Conservation (phyloP, 1,140 invertebrate genomes). For the Nasonia vitripennis region DNA sequence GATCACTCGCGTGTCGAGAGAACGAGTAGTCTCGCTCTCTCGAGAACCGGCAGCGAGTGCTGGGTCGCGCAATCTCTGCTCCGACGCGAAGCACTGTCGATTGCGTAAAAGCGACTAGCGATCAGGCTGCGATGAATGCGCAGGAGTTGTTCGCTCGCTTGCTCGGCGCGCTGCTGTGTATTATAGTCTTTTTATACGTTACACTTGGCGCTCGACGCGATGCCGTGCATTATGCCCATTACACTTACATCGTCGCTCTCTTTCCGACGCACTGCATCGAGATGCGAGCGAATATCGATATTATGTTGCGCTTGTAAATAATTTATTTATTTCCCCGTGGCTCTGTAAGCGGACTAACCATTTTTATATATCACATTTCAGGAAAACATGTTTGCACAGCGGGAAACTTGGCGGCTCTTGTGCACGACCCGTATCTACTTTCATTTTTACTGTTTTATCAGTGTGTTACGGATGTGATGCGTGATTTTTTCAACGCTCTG, state of each 20-base stretch:
- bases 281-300: background rate
- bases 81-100: slow-evolving; percentile 69
- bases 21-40: background rate
- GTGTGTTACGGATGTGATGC: background rate
- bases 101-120: slow-evolving; percentile 71
- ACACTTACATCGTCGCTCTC: background rate
- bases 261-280: too few species aligned
- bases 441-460: background rate
- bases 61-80: slow-evolving; percentile 57
- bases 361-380: slow-evolving; percentile 1
- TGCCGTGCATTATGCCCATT: background rate
- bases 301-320: background rate
- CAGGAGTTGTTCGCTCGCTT: slow-evolving; percentile 36
- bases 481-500: background rate
- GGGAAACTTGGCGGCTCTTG: background rate
- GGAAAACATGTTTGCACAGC: background rate
- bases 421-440: background rate
- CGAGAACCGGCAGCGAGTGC: slow-evolving; percentile 37
- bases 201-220: too few species aligned
- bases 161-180: too few species aligned
- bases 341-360: background rate
- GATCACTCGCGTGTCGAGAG: background rate
- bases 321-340: background rate
- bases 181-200: too few species aligned
- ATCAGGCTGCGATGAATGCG: slow-evolving; percentile 60